phyloP scores from a whole-genome alignment of 2,113 vertebrate species.

The Rhinolophus sinicus region DNA sequence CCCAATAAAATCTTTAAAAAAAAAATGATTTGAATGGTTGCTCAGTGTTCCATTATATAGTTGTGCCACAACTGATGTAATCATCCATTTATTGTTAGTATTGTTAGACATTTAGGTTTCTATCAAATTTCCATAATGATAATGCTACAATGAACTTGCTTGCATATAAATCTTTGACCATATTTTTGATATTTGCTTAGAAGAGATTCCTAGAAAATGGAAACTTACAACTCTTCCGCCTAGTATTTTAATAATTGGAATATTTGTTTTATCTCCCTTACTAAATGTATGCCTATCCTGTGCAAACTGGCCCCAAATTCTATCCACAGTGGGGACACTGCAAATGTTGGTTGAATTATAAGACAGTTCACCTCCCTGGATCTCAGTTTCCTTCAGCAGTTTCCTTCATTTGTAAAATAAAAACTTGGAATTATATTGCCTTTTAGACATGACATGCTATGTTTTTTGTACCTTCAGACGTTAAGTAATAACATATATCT shows the following conservation, averaged over 20 bases:
- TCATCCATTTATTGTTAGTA: background rate
- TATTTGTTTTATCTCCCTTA: background rate
- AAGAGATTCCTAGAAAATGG: background rate
- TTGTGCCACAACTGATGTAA: background rate
- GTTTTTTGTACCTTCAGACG: background rate
- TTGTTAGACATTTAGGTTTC: background rate
- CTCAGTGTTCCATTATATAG: background rate
- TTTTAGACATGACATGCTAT: background rate
- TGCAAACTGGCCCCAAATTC: background rate
- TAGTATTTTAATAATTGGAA: background rate
- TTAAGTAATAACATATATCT: background rate
- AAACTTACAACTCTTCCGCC: background rate
- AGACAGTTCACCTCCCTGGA: background rate
- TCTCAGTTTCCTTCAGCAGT: background rate
- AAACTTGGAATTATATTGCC: background rate
- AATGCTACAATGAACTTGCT: background rate
- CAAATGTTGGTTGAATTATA: background rate
- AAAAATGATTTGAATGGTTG: background rate
- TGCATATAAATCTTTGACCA: background rate
- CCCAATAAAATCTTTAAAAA: no score
- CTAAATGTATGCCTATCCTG: background rate
- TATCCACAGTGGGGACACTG: background rate
- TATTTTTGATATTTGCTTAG: constrained; percentile 24
- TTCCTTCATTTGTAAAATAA: constrained; percentile 17
- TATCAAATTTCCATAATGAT: background rate